Conservation (phyloP, 2,797 vertebrate species). For the Galaxias olidus region DNA sequence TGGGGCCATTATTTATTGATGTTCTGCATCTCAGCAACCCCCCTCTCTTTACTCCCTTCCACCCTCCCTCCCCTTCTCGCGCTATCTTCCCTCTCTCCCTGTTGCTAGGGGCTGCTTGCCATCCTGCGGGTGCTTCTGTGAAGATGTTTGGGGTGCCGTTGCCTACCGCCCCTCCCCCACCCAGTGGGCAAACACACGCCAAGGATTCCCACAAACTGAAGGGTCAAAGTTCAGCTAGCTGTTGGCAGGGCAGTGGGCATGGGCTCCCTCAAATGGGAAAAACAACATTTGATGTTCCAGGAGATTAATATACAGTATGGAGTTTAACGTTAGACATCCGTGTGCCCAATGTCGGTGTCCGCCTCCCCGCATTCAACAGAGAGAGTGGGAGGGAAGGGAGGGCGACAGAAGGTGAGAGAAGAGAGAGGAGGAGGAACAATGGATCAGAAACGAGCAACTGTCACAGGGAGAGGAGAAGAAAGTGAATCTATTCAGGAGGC, state of each 20-base stretch:
- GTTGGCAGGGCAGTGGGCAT: conserved; percentile 8
- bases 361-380: conserved; percentile 22
- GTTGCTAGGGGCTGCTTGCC: conserved; percentile 75
- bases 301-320: conserved; percentile 6
- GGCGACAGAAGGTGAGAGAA: conserved; percentile 58
- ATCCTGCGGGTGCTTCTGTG: conserved; percentile 36
- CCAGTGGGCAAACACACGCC: not conserved
- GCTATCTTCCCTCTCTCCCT: conserved; percentile 74
- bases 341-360: conserved; percentile 24
- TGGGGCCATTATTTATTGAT: conserved; percentile 86
- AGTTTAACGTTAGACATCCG: conserved; percentile 30
- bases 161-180: not conserved
- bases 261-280: not conserved
- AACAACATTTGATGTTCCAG: not conserved
- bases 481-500: conserved; percentile 65
- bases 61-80: conserved; percentile 61
- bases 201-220: not conserved
- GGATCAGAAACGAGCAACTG: conserved; percentile 73
- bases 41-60: not conserved
- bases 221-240: not conserved
- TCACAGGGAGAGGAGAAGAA: conserved; percentile 57
- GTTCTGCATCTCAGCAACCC: conserved; percentile 73
- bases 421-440: conserved; percentile 49
- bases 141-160: conserved; percentile 18
- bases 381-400: conserved; percentile 43